Evolutionary conservation across 1,140 invertebrate genomes (phyloP).

Genomic region (Sitophilus oryzae): DNA sequence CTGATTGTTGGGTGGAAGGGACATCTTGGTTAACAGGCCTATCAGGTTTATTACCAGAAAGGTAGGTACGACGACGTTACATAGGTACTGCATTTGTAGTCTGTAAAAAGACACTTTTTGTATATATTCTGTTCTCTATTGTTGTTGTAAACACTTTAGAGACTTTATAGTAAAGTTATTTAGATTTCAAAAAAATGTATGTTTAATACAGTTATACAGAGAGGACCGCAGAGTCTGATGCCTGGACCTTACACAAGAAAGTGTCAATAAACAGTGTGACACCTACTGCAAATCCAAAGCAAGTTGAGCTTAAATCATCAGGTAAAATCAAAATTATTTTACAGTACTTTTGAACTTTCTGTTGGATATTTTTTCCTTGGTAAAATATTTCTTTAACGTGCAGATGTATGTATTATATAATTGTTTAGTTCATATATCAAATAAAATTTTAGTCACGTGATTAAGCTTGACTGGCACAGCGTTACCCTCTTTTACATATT

Average conservation of each 20-base stretch:
- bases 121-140: too few relatives aligned
- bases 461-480: too few relatives aligned
- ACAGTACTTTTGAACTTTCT: too few relatives aligned
- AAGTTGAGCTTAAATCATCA: conserved; percentile 2
- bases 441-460: too few relatives aligned
- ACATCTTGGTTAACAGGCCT: conserved; percentile 81
- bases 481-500: too few relatives aligned
- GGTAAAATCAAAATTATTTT: not conserved
- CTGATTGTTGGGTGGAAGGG: conserved; percentile 82
- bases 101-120: too few relatives aligned
- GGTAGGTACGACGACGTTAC: conserved; percentile 49
- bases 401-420: too few relatives aligned
- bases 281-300: conserved; percentile 10
- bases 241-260: conserved; percentile 79
- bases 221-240: conserved; percentile 78
- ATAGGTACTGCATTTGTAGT: too few relatives aligned
- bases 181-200: not conserved
- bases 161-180: not conserved
- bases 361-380: too few relatives aligned
- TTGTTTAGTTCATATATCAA: too few relatives aligned
- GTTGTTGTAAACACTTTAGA: too few relatives aligned
- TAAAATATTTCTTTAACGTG: too few relatives aligned
- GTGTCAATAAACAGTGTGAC: conserved; percentile 47
- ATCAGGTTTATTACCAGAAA: conserved; percentile 68
- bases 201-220: conserved; percentile 61